Base-by-base conservation (phyloP, 2,888 invertebrate genomes). In the Heliconius hortense region DNA sequence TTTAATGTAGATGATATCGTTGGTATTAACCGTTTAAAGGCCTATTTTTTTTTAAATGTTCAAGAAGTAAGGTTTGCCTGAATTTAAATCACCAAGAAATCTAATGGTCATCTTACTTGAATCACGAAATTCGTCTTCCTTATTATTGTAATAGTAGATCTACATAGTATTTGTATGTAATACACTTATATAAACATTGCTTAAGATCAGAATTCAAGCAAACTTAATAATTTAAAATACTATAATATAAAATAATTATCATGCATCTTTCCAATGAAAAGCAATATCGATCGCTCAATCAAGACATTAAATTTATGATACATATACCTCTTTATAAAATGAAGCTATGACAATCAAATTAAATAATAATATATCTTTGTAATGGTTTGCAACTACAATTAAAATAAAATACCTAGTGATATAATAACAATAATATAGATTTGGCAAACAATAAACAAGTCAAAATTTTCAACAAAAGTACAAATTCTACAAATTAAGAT, bases 401-500 rank as follows among this genome's bases (percentile, higher is more conserved):
- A 81, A 89, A 86, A 82, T 74, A 86, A 88, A 88, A 84, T 81
- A 81, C 83, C 82, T 86, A 86, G 81, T 84, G 80, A 84, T 84
- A 80, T 83, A 84, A 83, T 87, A 83, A 86, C 83, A 87, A 85
- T 81, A 83, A 85, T 83, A 82, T 78, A 82, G 79, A 83, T 82
- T 84, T 84, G 84, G 88, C 89, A 89, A 89, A 87, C 79, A 84
- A 89, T 86, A 89, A 89, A 87, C 83, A 81, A 86, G 83, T 82
- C 84, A 85, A 78, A 56, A 39, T 86, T 81, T 77, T 84, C 83
- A 82, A 85, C 82, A 83, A 86, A 85, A 82, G 80, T 79, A 80
- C 81, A 83, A 84, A 82, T 79, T 86, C 87, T 86, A 89, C 88
- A 83, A 85, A 81, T 84, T 84, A 83, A 86, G 88, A 84, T 85